Conservation (phyloP, 2,797 vertebrate genomes). For the Platalea minor region DNA sequence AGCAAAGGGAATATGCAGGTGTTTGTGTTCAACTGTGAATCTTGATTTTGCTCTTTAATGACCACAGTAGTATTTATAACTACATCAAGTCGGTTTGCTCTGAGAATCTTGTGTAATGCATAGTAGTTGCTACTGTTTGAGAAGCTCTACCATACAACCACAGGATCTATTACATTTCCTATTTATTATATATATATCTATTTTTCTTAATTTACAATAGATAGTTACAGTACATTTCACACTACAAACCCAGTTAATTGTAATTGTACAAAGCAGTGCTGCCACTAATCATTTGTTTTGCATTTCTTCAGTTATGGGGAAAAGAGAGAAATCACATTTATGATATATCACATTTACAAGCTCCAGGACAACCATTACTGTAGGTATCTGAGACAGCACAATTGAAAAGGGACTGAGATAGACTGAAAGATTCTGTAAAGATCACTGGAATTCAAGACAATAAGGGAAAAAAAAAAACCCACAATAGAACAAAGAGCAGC, state of each 20-base stretch:
- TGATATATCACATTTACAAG: background rate
- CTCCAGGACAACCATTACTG: background rate
- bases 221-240: slow-evolving; percentile 4
- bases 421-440: background rate
- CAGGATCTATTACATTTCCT: background rate
- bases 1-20: background rate
- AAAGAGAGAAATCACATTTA: slow-evolving; percentile 17
- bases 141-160: slow-evolving; percentile 8
- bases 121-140: background rate
- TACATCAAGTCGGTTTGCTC: background rate
- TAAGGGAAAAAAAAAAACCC: background rate
- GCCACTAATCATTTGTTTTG: background rate
- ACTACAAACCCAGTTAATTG: background rate
- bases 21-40: background rate
- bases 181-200: slow-evolving; percentile 2
- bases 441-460: background rate
- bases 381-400: background rate
- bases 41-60: background rate
- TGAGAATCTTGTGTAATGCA: background rate
- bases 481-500: background rate
- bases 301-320: background rate
- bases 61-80: background rate
- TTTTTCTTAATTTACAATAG: slow-evolving; percentile 3
- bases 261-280: background rate
- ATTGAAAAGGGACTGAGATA: background rate